Base-by-base conservation (phyloP, 1,140 invertebrate species). In the Pseudomyrmex pallidus region DNA sequence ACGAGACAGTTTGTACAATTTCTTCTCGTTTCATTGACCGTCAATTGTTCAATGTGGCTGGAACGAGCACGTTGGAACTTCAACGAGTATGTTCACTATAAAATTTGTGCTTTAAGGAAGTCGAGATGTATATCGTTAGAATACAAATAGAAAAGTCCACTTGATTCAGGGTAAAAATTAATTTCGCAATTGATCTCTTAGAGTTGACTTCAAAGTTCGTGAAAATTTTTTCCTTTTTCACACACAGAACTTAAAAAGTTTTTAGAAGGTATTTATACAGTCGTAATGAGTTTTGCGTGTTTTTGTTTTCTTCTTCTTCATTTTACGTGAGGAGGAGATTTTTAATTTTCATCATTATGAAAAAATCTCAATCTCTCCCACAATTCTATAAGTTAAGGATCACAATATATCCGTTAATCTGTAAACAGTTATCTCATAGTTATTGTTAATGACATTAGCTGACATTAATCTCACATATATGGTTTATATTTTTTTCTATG, bases 101-200 rank as follows among this genome's bases (percentile, higher is more conserved):
- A 89, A 89, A 89, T 88, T 89, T 89, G 87, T 89, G 87, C 87
- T 85, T 89, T 82, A 88, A 62, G 88, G 88, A 89, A 89, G 74
- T 89, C 78, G 80, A 88, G 57, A 85, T 86, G 64, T 88, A 85
- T n/a, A 68, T 82, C 85, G 85, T 17, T 17, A 68, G 87, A 88
- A 89, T 88, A 89, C 63, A 88, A 88, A 85, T 67, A 59, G 62
- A 83, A 86, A 78, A 85, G 64, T 88, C 73, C 73, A 61, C 56
- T 85, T 88, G 64, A 78, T 83, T 48, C 10, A 74, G 74, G 13
- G 73, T 17, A 66, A 64, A 88, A 80, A 85, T 82, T 74, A 83
- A 76, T 67, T 76, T 54, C 66, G 64, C 35, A 74, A 61, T 87
- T 64, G 54, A 72, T 63, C 5, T 63, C 5, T 77, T 76, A 64